phyloP scores from a whole-genome alignment of 2,797 vertebrate genomes.

The Gymnopithys bicolor region DNA sequence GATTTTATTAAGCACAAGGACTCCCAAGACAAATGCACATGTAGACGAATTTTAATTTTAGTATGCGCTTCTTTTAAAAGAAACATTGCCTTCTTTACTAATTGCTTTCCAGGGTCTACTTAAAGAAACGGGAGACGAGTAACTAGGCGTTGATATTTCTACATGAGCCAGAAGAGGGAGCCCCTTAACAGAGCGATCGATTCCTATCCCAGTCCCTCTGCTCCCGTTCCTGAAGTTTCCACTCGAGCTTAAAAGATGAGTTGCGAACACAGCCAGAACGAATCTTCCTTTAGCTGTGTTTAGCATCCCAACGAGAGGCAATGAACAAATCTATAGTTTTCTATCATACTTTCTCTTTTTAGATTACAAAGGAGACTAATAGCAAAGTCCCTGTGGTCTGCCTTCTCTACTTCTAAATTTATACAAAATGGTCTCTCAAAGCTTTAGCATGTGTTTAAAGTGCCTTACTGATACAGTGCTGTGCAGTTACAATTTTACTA shows the following conservation, averaged over 20 bases:
- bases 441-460: background rate
- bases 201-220: background rate
- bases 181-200: conserved; percentile 26
- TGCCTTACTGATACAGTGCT: background rate
- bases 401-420: background rate
- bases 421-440: background rate
- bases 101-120: background rate
- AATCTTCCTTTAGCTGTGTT: conserved; percentile 37
- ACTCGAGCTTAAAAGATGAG: background rate
- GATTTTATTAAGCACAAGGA: background rate
- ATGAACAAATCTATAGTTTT: conserved; percentile 49
- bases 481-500: background rate
- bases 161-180: conserved; percentile 48
- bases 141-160: background rate
- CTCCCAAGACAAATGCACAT: background rate
- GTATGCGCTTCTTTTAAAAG: background rate
- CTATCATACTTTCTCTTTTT: background rate
- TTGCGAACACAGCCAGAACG: background rate
- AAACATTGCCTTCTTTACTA: background rate
- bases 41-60: background rate
- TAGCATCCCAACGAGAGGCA: conserved; percentile 26
- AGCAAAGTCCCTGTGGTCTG: background rate
- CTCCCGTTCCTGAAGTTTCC: background rate
- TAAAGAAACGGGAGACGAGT: background rate
- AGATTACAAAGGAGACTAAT: background rate